Evolutionary conservation across 2,888 invertebrate genomes (phyloP), one percentile per base, ranked within the genome.

Genomic region (Notocelia uddmanniana): DNA sequence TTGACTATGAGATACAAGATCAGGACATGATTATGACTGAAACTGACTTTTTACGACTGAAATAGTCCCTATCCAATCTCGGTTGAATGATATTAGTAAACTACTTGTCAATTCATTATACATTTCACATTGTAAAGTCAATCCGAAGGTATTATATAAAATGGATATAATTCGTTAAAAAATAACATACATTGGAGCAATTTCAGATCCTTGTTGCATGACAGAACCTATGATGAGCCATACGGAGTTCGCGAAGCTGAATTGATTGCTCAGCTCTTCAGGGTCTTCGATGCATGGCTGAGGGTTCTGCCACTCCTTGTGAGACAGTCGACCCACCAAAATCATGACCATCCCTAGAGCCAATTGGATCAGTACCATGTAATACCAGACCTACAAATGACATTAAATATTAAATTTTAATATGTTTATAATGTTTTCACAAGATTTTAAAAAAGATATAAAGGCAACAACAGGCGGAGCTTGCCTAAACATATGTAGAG

Each of bases 181-280:
- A 37, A 13, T 5, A 11, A 81, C 86, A 80, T 89, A 97, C 97
- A 97, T 97, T 1, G 98, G 97, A 0, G 97, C 97, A 77, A 98
- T 95, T 89, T 98, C 98, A 13, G 97, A 96, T 15, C 98, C 98
- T 81, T 98, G 98, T 80, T 98, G 98, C 94, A 98, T 95, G 72
- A 98, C 95, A 68, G 97, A 96, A 5, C 97, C 97, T 74, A 97
- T 96, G 50, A 97, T 97, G 81, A 98, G 97, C 98, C 98, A 98
- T 50, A 98, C 94, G 58, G 97, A 96, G 89, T 98, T 98, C 73
- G 96, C 95, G 69, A 98, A 95, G 78, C 95, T 97, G 92, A 98
- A 97, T 85, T 97, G 97, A 89, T 98, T 98, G 85, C 96, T 96
- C 48, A 98, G 92, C 76, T 96, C 96, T 69, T 97, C 96, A 0